Percentiles rank a stretch among this genome's conserved stretches.
phyloP scores from a whole-genome alignment of 2,797 vertebrate genomes.

The Oreochromis grahami region DNA sequence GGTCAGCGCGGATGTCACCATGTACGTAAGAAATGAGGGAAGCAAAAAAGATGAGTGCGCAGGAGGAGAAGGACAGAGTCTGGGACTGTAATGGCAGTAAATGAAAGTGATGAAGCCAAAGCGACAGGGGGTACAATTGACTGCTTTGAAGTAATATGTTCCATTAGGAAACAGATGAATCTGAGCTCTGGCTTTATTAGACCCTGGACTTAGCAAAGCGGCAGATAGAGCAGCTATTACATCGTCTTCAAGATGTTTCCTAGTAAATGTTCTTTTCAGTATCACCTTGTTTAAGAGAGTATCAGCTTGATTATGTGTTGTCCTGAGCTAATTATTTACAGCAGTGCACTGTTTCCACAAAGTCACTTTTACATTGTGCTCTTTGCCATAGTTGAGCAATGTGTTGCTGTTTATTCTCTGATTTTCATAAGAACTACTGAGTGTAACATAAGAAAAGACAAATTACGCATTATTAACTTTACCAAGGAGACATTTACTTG shows the following conservation, averaged over 20 bases:
- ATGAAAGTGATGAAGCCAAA: slow-evolving; percentile 51
- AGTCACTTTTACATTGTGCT: not conserved
- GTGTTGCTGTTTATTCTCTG: not conserved
- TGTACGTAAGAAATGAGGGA: slow-evolving; percentile 25
- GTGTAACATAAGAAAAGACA: not conserved
- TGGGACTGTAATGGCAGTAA: slow-evolving; percentile 29
- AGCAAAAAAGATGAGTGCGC: not conserved
- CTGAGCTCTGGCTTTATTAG: slow-evolving; percentile 6
- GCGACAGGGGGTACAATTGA: slow-evolving; percentile 36
- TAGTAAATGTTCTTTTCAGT: not conserved
- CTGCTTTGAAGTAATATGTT: slow-evolving; percentile 26
- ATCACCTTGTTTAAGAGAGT: not conserved
- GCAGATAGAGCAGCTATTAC: not conserved
- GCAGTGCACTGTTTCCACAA: not conserved
- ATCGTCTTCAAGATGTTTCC: not conserved
- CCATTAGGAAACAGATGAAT: slow-evolving; percentile 39
- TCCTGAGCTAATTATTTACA: not conserved
- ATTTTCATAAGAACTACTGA: not conserved
- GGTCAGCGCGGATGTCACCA: slow-evolving; percentile 17
- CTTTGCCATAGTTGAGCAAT: not conserved
- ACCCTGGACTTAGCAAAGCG: not conserved
- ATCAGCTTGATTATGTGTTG: not conserved
- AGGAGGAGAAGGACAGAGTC: not conserved
- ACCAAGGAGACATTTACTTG: not conserved
- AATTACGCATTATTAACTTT: not conserved